These are phyloP conservation scores for Channa argus DNA, from an alignment of 2,113 vertebrate species.

Conservation along the genomic window DNA sequence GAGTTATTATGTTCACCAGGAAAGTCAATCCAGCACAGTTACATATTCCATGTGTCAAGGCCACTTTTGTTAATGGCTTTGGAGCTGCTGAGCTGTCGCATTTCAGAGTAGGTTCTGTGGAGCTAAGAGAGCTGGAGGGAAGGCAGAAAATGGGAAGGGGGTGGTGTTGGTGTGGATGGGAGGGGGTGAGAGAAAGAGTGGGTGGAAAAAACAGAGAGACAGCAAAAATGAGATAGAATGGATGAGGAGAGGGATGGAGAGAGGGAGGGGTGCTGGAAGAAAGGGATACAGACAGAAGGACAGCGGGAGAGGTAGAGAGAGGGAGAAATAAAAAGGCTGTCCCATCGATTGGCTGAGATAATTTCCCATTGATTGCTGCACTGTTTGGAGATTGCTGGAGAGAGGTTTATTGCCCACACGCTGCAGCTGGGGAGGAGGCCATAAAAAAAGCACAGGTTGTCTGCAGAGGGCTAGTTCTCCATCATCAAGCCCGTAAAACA, in stretches of 20 bases:
- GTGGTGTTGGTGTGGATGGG: background rate
- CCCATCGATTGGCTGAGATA: slow-evolving; percentile 84
- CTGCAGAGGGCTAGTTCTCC: slow-evolving; percentile 72
- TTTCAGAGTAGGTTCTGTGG: slow-evolving; percentile 70
- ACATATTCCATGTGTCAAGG: slow-evolving; percentile 64
- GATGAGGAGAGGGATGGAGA: slow-evolving; percentile 47
- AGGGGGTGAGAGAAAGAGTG: slow-evolving; percentile 35
- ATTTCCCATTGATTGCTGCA: slow-evolving; percentile 87
- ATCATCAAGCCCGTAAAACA: slow-evolving; percentile 65
- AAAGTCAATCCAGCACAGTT: slow-evolving; percentile 44
- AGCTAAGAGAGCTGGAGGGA: slow-evolving; percentile 59
- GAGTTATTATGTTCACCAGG: slow-evolving; percentile 41
- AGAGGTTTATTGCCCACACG: slow-evolving; percentile 84
- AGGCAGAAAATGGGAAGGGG: slow-evolving; percentile 25
- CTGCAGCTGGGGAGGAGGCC: slow-evolving; percentile 79
- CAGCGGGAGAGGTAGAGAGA: slow-evolving; percentile 49
- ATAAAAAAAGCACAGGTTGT: slow-evolving; percentile 79
- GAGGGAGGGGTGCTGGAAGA: slow-evolving; percentile 17
- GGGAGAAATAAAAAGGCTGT: slow-evolving; percentile 74
- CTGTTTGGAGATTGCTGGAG: slow-evolving; percentile 82
- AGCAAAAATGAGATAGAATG: slow-evolving; percentile 73
- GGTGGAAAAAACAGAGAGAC: slow-evolving; percentile 68
- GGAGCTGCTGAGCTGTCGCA: slow-evolving; percentile 79
- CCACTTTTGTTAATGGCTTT: slow-evolving; percentile 70
- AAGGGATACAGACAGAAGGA: slow-evolving; percentile 61